phyloP scores from a whole-genome alignment of 2,113 vertebrate genomes.

The Rhinoptilus africanus region DNA sequence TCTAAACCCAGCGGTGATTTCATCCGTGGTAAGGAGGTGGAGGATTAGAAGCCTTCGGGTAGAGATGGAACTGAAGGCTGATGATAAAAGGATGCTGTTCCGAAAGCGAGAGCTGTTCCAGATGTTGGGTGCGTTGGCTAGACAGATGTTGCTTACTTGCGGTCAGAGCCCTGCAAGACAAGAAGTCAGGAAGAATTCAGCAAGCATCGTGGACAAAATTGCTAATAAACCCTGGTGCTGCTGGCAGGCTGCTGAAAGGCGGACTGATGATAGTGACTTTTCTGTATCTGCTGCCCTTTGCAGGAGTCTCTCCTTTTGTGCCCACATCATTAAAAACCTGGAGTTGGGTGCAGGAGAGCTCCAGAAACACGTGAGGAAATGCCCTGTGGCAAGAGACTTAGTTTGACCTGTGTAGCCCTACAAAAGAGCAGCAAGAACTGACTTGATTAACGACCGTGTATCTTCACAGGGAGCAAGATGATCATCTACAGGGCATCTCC shows the following conservation, averaged over 20 bases:
- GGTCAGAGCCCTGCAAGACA: background rate
- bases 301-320: background rate
- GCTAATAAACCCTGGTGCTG: background rate
- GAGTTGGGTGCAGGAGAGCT: background rate
- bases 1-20: background rate
- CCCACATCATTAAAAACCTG: background rate
- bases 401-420: background rate
- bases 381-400: background rate
- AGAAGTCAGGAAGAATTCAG: background rate
- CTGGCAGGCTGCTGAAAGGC: background rate
- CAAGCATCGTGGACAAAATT: background rate
- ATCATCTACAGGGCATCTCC: background rate
- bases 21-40: background rate
- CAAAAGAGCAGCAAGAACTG: background rate
- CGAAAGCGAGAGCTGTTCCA: background rate
- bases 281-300: background rate
- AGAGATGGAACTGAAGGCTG: too few relatives aligned
- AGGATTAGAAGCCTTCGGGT: background rate
- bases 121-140: background rate
- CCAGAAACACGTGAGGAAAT: background rate
- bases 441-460: background rate
- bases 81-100: background rate
- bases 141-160: background rate
- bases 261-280: background rate
- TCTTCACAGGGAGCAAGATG: background rate